A percentile compares a stretch with the other conserved stretches of the same genome.
phyloP scores from a whole-genome alignment of 2,113 vertebrate species.

The Trochalopteron elliotii region DNA sequence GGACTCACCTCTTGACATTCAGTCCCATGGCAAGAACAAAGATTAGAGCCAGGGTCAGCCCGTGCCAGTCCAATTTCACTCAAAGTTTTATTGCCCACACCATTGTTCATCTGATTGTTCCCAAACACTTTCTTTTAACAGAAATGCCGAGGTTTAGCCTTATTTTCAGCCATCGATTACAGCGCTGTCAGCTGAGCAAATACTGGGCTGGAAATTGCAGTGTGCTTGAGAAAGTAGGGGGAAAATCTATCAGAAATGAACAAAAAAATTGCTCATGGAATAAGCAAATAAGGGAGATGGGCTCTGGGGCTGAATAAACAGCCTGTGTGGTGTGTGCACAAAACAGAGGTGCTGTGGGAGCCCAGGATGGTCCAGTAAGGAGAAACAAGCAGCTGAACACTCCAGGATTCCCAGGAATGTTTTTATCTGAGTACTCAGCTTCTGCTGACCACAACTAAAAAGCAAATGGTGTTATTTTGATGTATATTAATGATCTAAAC shows the following conservation, averaged over 20 bases:
- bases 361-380: accelerated
- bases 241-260: neutral
- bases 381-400: neutral
- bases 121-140: neutral
- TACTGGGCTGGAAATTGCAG: neutral
- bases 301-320: neutral
- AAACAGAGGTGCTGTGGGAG: accelerated
- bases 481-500: neutral
- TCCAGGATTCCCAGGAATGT: neutral
- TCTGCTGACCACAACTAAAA: neutral
- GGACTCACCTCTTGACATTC: conserved; percentile 12
- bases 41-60: neutral
- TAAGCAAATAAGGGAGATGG: conserved; percentile 11
- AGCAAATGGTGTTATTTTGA: neutral
- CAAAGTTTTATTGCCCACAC: neutral
- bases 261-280: neutral
- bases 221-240: neutral
- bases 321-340: neutral
- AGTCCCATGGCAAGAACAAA: neutral
- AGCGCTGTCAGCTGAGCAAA: neutral
- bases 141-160: neutral
- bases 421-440: neutral
- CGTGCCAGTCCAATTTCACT: neutral
- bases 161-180: neutral
- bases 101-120: neutral